These are phyloP conservation scores for Piezodorus guildinii DNA, from an alignment of 1,140 invertebrate species.

Conservation along the genomic window DNA sequence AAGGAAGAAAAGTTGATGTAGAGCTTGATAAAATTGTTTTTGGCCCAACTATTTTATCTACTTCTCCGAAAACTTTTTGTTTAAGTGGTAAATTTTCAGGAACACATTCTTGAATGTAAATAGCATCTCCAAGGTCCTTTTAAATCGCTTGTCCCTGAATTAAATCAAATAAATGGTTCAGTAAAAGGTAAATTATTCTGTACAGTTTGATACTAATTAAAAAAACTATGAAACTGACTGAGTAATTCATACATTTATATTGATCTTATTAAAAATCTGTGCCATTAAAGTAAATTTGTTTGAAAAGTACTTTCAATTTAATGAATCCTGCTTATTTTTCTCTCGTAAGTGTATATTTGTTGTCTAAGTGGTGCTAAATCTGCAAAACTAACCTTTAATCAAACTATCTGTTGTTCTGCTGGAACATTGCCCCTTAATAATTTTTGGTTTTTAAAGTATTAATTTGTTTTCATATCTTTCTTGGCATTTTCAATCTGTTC, in stretches of 20 bases:
- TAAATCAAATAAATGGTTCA: background rate
- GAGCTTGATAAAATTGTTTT: slow-evolving; percentile 77
- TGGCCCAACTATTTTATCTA: slow-evolving; percentile 63
- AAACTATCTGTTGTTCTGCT: slow-evolving; percentile 60
- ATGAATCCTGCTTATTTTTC: too few relatives aligned
- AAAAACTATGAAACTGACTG: too few relatives aligned
- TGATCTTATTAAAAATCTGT: too few relatives aligned
- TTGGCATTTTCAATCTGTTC: slow-evolving; percentile 63
- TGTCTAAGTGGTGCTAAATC: too few relatives aligned
- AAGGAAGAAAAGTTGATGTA: slow-evolving; percentile 80
- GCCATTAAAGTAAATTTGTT: too few relatives aligned
- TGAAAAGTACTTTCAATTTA: too few relatives aligned
- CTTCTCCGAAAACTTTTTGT: slow-evolving; percentile 58
- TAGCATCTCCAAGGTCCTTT: slow-evolving; percentile 54
- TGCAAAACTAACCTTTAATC: slow-evolving; percentile 53
- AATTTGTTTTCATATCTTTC: slow-evolving; percentile 62
- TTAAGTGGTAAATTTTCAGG: slow-evolving; percentile 83
- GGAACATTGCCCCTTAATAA: slow-evolving; percentile 59
- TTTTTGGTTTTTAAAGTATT: slow-evolving; percentile 49
- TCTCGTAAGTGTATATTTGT: too few relatives aligned
- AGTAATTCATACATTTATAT: too few relatives aligned
- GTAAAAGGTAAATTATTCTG: too few relatives aligned
- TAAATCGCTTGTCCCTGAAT: slow-evolving; percentile 51
- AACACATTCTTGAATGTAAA: slow-evolving; percentile 81
- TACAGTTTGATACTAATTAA: too few relatives aligned